Evolutionary conservation across 2,113 vertebrate genomes (phyloP), one percentile per base, ranked within the genome.

Genomic region (Alosa alosa): DNA sequence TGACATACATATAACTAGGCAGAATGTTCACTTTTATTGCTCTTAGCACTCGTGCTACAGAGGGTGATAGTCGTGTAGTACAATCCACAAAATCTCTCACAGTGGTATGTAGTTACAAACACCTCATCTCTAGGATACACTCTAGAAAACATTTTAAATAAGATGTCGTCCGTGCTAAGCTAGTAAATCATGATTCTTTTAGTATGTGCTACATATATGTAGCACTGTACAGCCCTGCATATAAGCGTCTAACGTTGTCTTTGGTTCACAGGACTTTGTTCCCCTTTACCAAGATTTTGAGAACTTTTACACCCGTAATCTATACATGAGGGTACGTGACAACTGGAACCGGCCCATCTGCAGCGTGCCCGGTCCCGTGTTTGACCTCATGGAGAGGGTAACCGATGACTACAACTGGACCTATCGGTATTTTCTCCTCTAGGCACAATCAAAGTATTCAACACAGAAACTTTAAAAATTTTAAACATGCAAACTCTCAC

Each of bases 241-340:
- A 31, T 72, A n/a, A 39, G 11, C 39, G 15, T 78, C 31, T 99
- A 94, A 0, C 95, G 87, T 72, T 78, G 36, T 36, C 11, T 83
- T 64, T 82, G 86, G 7, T 47, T 81, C 22, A 25, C 83, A 99
- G 98, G 95, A 97, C 89, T 99, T 99, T 90, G 95, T 98, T 86
- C 97, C 97, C 1, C 95, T 99, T 83, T 99, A 99, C 92, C 97
- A 97, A 96, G 97, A 99, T 89, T 99, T 98, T 94, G 97, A 99
- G 92, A 97, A 97, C 93, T 99, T 99, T 94, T 99, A 95, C 90
- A 98, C 92, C 11, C 93, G 98, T 83, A 99, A 99, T 82, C 90
- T 99, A 87, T 99, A 99, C 91, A 95, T 98, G 96, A 95, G 98
- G 90, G 96, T 99, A 87, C 94, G 98, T 86, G 98, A 99, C 93